phyloP scores from a whole-genome alignment of 2,888 invertebrate genomes.

The Nesidiocoris tenuis region DNA sequence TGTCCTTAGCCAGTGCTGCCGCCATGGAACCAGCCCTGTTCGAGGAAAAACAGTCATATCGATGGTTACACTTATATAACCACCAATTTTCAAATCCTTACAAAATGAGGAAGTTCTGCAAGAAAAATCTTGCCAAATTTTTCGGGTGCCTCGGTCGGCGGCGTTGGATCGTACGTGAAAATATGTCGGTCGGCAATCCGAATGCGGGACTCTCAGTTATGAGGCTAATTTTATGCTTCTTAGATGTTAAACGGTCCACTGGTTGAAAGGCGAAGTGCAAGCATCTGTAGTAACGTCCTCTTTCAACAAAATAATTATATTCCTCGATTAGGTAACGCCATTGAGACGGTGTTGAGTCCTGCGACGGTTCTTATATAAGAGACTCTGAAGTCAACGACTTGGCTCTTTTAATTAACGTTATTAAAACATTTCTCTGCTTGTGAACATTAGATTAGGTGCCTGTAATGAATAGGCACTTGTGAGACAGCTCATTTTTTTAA shows the following conservation, averaged over 20 bases:
- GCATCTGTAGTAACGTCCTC: constrained; percentile 26
- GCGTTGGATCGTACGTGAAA: neutral
- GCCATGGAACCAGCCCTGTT: too few relatives aligned
- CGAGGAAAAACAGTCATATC: too few relatives aligned
- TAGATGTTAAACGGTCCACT: constrained; percentile 11
- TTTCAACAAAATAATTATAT: constrained; percentile 33
- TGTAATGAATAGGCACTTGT: too few relatives aligned
- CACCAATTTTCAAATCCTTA: neutral
- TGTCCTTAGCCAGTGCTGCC: too few relatives aligned
- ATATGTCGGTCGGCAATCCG: neutral
- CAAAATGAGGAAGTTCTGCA: too few relatives aligned
- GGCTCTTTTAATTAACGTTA: neutral
- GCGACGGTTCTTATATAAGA: neutral
- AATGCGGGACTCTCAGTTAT: constrained; percentile 3
- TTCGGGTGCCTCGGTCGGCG: too few relatives aligned
- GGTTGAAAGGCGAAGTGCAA: constrained; percentile 4
- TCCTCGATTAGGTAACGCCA: constrained; percentile 23
- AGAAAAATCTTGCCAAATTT: too few relatives aligned
- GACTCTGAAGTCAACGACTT: neutral
- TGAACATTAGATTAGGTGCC: too few relatives aligned
- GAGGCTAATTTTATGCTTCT: constrained; percentile 1
- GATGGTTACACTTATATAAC: too few relatives aligned
- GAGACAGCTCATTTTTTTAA: too few relatives aligned
- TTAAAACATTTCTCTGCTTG: neutral
- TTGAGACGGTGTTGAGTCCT: neutral